phyloP scores from a whole-genome alignment of 2,888 invertebrate genomes.

The Junonia oenone region DNA sequence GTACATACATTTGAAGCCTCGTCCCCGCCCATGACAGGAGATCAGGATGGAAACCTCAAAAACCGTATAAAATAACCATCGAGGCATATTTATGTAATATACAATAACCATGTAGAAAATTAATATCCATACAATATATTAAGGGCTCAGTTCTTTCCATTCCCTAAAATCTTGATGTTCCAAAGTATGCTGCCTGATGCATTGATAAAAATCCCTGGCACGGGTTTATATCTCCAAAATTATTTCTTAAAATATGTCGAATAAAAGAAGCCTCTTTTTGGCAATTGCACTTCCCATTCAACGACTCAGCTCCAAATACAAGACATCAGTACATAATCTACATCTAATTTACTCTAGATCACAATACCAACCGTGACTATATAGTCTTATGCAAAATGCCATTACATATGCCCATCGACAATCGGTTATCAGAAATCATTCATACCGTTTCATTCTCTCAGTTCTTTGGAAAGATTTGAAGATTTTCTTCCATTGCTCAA shows the following conservation, averaged over 20 bases:
- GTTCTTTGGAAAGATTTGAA: background rate
- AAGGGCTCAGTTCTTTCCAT: background rate
- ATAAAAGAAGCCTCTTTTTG: slow-evolving; percentile 13
- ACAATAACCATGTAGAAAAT: no score
- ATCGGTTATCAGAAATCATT: slow-evolving; percentile 26
- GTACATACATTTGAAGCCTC: slow-evolving; percentile 47
- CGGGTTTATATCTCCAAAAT: no score
- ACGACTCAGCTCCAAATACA: slow-evolving; percentile 16
- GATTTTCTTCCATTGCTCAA: slow-evolving; percentile 6
- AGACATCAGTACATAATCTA: slow-evolving; percentile 10
- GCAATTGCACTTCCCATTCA: slow-evolving; percentile 19
- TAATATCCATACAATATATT: background rate
- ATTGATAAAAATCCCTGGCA: background rate
- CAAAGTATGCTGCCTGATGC: background rate
- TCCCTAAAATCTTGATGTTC: background rate
- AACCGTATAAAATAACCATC: slow-evolving; percentile 1
- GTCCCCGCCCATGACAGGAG: slow-evolving; percentile 18
- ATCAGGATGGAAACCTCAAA: slow-evolving; percentile 46
- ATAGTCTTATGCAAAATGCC: slow-evolving; percentile 51
- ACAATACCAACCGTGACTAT: slow-evolving; percentile 58
- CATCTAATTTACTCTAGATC: slow-evolving; percentile 45
- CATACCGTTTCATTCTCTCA: background rate
- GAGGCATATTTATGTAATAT: no score
- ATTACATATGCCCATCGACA: slow-evolving; percentile 32
- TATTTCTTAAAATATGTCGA: background rate